These are phyloP conservation scores for Anthopleura xanthogrammica DNA, from an alignment of 92 coral and sea anemone species.

Conservation along the genomic window DNA sequence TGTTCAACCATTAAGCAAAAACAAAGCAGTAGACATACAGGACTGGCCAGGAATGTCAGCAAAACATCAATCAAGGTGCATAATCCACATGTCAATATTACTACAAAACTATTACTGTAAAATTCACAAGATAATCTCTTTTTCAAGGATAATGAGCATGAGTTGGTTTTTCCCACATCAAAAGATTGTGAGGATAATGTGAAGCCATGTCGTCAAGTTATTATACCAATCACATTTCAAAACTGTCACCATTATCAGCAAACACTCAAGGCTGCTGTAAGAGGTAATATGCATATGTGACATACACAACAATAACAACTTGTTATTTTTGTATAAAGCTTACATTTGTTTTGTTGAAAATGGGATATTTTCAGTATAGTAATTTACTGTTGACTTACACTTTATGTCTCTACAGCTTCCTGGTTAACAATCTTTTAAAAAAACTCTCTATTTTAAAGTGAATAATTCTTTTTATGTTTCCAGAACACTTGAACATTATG, in stretches of 20 bases:
- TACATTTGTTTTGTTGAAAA: neutral
- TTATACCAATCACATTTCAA: constrained; percentile 66
- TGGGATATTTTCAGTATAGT: too few relatives aligned
- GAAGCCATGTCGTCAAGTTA: constrained; percentile 81
- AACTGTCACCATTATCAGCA: constrained; percentile 73
- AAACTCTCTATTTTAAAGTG: neutral
- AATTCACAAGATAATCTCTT: neutral
- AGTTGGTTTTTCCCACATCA: constrained; percentile 75
- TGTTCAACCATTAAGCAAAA: neutral
- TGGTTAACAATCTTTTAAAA: too few relatives aligned
- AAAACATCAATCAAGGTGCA: neutral
- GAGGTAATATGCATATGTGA: constrained; percentile 51
- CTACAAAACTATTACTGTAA: neutral
- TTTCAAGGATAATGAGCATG: constrained; percentile 62
- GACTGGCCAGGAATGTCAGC: neutral
- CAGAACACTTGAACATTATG: constrained; percentile 90
- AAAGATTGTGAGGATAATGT: constrained; percentile 69
- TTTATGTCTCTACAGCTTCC: too few relatives aligned
- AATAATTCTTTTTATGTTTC: neutral
- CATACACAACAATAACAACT: too few relatives aligned
- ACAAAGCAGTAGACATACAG: constrained; percentile 2
- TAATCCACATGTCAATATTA: neutral
- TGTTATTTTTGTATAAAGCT: too few relatives aligned
- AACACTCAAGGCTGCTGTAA: constrained; percentile 77
- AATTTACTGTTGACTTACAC: too few relatives aligned